These are phyloP conservation scores for Ptychochromis oligacanthus DNA, from an alignment of 2,113 vertebrate species.

Conservation along the genomic window DNA sequence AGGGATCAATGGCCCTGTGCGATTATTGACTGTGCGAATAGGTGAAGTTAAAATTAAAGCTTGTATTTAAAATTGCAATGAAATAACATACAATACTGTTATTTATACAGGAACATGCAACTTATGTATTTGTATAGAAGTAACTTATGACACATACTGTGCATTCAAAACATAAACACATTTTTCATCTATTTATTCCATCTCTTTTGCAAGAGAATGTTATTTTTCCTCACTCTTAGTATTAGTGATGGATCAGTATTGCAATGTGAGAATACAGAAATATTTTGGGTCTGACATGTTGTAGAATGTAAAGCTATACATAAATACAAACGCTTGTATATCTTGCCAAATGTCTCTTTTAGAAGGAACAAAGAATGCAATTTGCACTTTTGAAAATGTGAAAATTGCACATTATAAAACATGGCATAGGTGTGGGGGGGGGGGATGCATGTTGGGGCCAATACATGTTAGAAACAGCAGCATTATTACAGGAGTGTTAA, in stretches of 20 bases:
- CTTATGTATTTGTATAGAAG: not conserved
- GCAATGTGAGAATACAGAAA: not conserved
- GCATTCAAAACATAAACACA: not conserved
- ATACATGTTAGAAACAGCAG: not conserved
- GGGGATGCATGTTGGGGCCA: too few species aligned
- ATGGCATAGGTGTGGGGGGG: not conserved
- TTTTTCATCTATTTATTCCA: not conserved
- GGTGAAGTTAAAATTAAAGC: not conserved
- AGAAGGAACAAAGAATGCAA: not conserved
- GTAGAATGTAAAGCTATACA: not conserved
- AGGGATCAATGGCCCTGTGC: slow-evolving; percentile 7
- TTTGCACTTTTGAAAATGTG: not conserved
- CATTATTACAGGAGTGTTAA: not conserved
- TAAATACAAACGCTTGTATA: not conserved
- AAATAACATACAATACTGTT: not conserved
- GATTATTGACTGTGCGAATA: slow-evolving; percentile 29
- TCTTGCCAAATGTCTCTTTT: not conserved
- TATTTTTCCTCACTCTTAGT: not conserved
- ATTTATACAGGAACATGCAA: not conserved
- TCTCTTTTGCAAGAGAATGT: not conserved
- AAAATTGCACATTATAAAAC: not conserved
- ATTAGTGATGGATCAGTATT: not conserved
- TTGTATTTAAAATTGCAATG: not conserved
- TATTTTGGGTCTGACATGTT: not conserved
- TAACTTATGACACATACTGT: not conserved